Conservation (phyloP, 2,888 invertebrate genomes). For the Catotricha subobsoleta region DNA sequence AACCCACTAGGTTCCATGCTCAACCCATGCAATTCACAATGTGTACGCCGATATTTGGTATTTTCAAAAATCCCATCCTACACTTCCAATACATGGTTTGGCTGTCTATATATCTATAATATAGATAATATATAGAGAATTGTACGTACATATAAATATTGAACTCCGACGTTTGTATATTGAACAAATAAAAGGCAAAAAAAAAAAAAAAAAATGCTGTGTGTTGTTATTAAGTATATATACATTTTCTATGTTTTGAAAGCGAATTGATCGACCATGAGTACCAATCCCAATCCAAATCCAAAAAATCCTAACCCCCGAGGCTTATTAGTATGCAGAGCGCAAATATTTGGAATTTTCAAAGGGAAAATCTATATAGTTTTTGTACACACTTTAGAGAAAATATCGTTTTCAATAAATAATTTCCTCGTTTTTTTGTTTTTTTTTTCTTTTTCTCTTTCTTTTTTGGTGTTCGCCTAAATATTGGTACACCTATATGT, state of each 20-base stretch:
- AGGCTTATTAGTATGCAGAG: slow-evolving; percentile 4
- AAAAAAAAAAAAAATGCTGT: no score
- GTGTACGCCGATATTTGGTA: background rate
- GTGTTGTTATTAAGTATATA: no score
- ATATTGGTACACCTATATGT: no score
- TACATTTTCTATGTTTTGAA: no score
- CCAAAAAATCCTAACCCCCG: no score
- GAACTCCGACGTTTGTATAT: background rate
- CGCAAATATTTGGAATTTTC: slow-evolving; percentile 3
- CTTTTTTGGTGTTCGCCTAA: no score
- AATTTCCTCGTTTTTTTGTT: no score
- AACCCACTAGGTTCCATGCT: background rate
- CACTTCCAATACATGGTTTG: no score
- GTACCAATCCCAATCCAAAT: no score
- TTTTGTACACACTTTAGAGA: background rate
- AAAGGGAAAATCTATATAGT: background rate
- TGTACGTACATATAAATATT: background rate
- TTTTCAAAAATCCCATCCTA: background rate
- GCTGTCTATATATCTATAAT: no score
- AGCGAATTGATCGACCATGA: slow-evolving; percentile 4
- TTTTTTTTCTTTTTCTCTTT: no score
- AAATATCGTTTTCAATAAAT: background rate
- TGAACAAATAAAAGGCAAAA: slow-evolving; percentile 3
- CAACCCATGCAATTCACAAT: background rate
- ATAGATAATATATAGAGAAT: no score